Percentiles rank a stretch among this genome's conserved stretches.
Evolutionary conservation across 1,140 invertebrate genomes (phyloP).

Genomic region (Globodera rostochiensis): DNA sequence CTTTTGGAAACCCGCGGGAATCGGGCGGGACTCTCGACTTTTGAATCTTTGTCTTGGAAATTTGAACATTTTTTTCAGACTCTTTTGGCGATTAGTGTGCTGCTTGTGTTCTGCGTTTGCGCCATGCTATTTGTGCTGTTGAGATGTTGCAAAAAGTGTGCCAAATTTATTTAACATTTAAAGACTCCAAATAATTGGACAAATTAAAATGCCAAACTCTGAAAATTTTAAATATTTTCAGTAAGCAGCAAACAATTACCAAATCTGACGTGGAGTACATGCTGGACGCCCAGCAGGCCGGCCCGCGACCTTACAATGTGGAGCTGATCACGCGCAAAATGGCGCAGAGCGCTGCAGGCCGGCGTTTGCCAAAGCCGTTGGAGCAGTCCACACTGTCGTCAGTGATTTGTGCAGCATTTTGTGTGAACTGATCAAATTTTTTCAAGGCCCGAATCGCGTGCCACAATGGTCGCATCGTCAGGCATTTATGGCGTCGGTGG

Average conservation of each 20-base stretch:
- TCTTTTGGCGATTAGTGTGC: slow-evolving; percentile 25
- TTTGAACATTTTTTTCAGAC: background rate
- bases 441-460: slow-evolving; percentile 47
- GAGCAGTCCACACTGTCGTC: slow-evolving; percentile 52
- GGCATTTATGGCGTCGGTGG: slow-evolving; percentile 35
- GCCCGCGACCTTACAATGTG: slow-evolving; percentile 63
- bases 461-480: slow-evolving; percentile 43
- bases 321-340: slow-evolving; percentile 57
- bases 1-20: background rate
- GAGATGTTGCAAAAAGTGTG: slow-evolving; percentile 50
- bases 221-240: slow-evolving; percentile 16
- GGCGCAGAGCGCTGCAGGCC: slow-evolving; percentile 50
- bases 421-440: slow-evolving; percentile 1
- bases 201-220: background rate
- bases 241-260: slow-evolving; percentile 31
- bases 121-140: slow-evolving; percentile 40
- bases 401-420: slow-evolving; percentile 15
- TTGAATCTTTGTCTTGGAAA: background rate
- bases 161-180: background rate
- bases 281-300: slow-evolving; percentile 47
- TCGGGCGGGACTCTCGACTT: background rate
- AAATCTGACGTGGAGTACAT: slow-evolving; percentile 61
- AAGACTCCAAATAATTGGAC: background rate
- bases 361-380: slow-evolving; percentile 51
- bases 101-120: slow-evolving; percentile 36